Evolutionary conservation across 2,113 vertebrate species (phyloP).

Genomic region (Rhinolophus sinicus): DNA sequence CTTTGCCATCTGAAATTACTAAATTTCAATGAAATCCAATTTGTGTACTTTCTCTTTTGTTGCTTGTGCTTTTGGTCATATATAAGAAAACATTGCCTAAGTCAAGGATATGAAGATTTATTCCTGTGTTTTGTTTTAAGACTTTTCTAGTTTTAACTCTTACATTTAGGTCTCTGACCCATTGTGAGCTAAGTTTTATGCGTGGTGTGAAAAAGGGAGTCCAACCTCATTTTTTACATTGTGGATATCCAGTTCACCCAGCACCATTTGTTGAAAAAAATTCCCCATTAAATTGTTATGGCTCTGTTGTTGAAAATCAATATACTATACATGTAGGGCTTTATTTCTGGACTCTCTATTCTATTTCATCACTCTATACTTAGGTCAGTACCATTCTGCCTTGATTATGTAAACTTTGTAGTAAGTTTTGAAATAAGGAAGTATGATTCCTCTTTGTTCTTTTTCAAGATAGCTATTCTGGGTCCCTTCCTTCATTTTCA

Average conservation of each 20-base stretch:
- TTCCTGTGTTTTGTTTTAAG: not conserved
- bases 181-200: not conserved
- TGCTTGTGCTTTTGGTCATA: not conserved
- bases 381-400: not conserved
- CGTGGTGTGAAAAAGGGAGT: not conserved
- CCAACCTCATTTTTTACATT: not conserved
- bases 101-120: not conserved
- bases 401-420: not conserved
- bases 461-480: not conserved
- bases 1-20: not conserved
- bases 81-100: not conserved
- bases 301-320: not conserved
- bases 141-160: not conserved
- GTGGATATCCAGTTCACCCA: not conserved
- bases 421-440: not conserved
- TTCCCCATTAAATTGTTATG: not conserved
- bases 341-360: not conserved
- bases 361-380: not conserved
- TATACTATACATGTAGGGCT: not conserved
- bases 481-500: not conserved
- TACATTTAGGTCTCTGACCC: not conserved
- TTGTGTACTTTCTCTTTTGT: not conserved
- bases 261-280: not conserved
- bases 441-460: not conserved
- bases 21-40: not conserved